phyloP scores from a whole-genome alignment of 2,888 invertebrate genomes.

The Camptogramma bilineatum region DNA sequence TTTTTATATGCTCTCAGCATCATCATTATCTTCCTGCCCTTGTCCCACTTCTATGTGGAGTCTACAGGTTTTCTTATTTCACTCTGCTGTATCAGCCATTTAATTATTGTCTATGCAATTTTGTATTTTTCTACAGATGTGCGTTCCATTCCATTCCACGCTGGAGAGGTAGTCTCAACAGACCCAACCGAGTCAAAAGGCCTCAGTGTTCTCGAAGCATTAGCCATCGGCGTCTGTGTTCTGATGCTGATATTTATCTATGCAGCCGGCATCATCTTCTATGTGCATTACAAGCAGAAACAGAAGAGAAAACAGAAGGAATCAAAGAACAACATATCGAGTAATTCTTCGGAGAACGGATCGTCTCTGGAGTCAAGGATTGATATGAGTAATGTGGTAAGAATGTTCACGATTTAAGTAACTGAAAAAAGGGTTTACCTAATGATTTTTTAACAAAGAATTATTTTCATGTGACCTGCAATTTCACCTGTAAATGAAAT shows the following conservation, averaged over 20 bases:
- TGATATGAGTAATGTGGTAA: slow-evolving; percentile 79
- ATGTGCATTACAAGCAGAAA: slow-evolving; percentile 89
- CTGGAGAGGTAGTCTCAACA: slow-evolving; percentile 84
- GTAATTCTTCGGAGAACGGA: slow-evolving; percentile 67
- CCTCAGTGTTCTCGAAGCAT: slow-evolving; percentile 90
- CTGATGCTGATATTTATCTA: slow-evolving; percentile 92
- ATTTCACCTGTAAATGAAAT: too few relatives aligned
- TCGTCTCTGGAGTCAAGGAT: slow-evolving; percentile 72
- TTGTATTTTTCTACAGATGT: slow-evolving; percentile 84
- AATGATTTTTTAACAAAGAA: too few relatives aligned
- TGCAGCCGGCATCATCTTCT: slow-evolving; percentile 93
- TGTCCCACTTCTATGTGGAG: too few relatives aligned
- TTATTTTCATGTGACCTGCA: not conserved
- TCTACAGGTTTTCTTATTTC: too few relatives aligned
- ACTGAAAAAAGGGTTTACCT: not conserved
- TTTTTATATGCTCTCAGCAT: too few relatives aligned
- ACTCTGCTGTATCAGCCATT: too few relatives aligned
- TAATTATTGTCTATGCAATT: too few relatives aligned
- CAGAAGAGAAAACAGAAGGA: slow-evolving; percentile 84
- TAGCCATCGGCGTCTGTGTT: slow-evolving; percentile 93
- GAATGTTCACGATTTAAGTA: not conserved
- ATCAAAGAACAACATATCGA: slow-evolving; percentile 69
- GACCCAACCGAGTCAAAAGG: slow-evolving; percentile 84
- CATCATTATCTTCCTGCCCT: too few relatives aligned
- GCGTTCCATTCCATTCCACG: slow-evolving; percentile 91